Percentiles rank a stretch among this genome's conserved stretches.
These are phyloP conservation scores for Drosophila malerkotliana DNA, from an alignment of 1,140 invertebrate genomes.

Conservation along the genomic window DNA sequence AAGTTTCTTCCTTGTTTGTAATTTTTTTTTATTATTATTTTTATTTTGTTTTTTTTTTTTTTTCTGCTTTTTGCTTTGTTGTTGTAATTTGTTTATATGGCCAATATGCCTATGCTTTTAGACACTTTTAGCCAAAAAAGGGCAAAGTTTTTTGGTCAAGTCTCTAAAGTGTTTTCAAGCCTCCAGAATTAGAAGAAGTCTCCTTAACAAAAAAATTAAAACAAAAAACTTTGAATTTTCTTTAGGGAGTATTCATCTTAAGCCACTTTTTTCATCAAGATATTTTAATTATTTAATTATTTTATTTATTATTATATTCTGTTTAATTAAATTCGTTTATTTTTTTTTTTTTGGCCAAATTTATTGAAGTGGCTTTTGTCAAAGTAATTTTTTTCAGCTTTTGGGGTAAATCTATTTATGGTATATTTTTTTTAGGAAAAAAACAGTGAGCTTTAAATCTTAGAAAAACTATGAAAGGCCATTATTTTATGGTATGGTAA, in stretches of 20 bases:
- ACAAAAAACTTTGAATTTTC: background rate
- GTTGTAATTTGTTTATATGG: constrained; percentile 11
- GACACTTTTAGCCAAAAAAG: background rate
- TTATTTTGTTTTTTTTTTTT: constrained; percentile 6
- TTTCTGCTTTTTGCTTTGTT: constrained; percentile 11
- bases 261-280: too few species aligned
- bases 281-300: too few species aligned
- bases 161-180: constrained; percentile 14
- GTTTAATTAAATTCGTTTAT: too few species aligned
- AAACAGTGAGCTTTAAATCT: too few species aligned
- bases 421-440: too few species aligned
- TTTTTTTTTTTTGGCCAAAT: too few species aligned
- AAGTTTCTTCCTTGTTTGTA: constrained; percentile 54
- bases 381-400: too few species aligned
- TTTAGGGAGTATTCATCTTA: background rate
- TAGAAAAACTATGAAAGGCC: too few species aligned
- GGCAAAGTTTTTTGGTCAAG: constrained; percentile 17
- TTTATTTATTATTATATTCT: too few species aligned
- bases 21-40: constrained; percentile 29
- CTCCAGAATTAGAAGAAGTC: background rate
- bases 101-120: constrained; percentile 13
- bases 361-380: too few species aligned
- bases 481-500: too few species aligned
- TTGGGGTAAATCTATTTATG: too few species aligned
- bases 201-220: background rate